Evolutionary conservation across 2,113 vertebrate species (phyloP).

Genomic region (Procavia capensis): DNA sequence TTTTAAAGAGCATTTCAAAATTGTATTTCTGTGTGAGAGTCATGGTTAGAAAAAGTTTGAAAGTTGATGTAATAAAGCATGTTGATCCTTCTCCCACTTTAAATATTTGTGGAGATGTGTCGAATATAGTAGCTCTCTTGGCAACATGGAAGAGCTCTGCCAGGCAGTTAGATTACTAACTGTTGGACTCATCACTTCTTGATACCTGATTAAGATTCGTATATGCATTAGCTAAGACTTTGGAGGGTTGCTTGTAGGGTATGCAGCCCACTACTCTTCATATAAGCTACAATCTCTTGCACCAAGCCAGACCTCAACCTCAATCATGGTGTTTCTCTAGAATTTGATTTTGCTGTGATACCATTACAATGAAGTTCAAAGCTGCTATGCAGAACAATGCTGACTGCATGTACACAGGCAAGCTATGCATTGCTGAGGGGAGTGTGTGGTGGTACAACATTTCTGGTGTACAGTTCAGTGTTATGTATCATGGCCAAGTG

Average conservation of each 20-base stretch:
- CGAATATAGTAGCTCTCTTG: background rate
- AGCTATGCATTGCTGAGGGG: background rate
- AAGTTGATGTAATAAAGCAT: background rate
- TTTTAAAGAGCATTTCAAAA: background rate
- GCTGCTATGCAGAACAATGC: background rate
- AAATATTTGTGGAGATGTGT: background rate
- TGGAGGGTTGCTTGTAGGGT: background rate
- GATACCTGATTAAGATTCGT: background rate
- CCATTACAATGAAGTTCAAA: background rate
- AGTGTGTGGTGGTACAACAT: background rate
- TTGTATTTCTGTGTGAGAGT: background rate
- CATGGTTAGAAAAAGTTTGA: background rate
- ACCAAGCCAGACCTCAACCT: background rate
- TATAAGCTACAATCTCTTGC: background rate
- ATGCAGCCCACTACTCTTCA: background rate
- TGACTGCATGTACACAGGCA: too few relatives aligned
- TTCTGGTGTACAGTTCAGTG: background rate
- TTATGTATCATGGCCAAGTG: background rate
- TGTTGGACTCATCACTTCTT: background rate
- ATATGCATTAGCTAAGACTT: background rate
- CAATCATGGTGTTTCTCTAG: background rate
- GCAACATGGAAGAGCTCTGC: background rate
- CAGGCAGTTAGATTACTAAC: background rate
- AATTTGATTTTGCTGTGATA: background rate
- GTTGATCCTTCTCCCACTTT: background rate